Conservation (phyloP, 2,797 vertebrate genomes). For the Intellagama lesueurii region DNA sequence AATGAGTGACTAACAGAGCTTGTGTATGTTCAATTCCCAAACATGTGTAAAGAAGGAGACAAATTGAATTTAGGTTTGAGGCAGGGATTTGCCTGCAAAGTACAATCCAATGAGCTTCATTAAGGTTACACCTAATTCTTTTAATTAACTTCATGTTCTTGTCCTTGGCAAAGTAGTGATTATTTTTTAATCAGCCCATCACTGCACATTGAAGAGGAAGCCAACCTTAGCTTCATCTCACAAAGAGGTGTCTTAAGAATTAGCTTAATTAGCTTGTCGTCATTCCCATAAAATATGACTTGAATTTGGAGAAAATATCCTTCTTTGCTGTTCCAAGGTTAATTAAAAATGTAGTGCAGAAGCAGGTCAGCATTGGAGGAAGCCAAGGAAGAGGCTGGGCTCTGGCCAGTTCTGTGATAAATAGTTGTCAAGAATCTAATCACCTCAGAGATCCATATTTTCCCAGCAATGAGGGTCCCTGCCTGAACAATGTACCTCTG, state of each 20-base stretch:
- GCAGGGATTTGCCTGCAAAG: slow-evolving; percentile 65
- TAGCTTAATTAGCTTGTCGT: slow-evolving; percentile 86
- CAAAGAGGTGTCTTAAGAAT: slow-evolving; percentile 82
- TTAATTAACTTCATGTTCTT: slow-evolving; percentile 86
- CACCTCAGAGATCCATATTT: background rate
- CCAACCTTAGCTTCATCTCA: slow-evolving; percentile 77
- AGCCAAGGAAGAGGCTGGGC: slow-evolving; percentile 34
- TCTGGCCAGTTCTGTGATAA: slow-evolving; percentile 19
- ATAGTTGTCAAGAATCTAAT: background rate
- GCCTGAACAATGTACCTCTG: background rate
- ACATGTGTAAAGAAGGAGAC: slow-evolving; percentile 41
- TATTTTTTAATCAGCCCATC: slow-evolving; percentile 83
- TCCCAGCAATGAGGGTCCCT: background rate
- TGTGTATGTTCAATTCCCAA: background rate
- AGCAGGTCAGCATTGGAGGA: slow-evolving; percentile 36
- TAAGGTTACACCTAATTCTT: slow-evolving; percentile 78
- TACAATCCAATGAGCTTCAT: slow-evolving; percentile 76
- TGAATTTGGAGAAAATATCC: slow-evolving; percentile 71
- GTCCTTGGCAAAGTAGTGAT: slow-evolving; percentile 83
- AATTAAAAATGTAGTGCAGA: slow-evolving; percentile 75
- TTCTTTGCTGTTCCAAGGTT: slow-evolving; percentile 79
- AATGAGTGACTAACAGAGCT: background rate
- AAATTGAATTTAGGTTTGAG: slow-evolving; percentile 47
- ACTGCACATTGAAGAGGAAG: slow-evolving; percentile 72
- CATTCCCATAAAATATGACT: slow-evolving; percentile 78